A percentile compares a stretch with the other conserved stretches of the same genome.
Conservation (phyloP, 2,888 invertebrate species). For the Spilarctia lutea region DNA sequence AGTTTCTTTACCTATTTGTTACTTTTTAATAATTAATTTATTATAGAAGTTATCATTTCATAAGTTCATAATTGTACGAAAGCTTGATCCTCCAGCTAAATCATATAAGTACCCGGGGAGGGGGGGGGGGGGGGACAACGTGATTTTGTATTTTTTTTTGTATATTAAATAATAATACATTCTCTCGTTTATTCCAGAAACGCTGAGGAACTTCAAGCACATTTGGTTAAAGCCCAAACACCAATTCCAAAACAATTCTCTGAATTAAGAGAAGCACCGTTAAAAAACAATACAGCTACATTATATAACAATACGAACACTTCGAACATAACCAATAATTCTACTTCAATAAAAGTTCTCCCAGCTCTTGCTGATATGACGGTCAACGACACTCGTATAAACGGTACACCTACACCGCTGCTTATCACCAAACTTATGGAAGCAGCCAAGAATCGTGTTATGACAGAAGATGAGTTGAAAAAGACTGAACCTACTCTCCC, state of each 20-base stretch:
- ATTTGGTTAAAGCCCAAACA: constrained; percentile 62
- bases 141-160: no score
- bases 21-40: no score
- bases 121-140: no score
- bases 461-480: constrained; percentile 64
- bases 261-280: constrained; percentile 26
- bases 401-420: constrained; percentile 55
- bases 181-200: constrained; percentile 60
- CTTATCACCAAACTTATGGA: constrained; percentile 70
- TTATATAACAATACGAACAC: constrained; percentile 14
- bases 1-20: no score
- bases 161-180: no score
- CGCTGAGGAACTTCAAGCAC: constrained; percentile 59
- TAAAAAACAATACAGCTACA: constrained; percentile 41
- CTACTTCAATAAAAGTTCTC: constrained; percentile 25
- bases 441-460: constrained; percentile 64
- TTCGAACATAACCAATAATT: constrained; percentile 2
- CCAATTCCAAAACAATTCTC: constrained; percentile 41
- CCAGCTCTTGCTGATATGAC: constrained; percentile 51
- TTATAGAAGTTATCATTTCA: no score
- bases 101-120: no score
- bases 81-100: no score
- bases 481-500: constrained; percentile 68
- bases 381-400: constrained; percentile 4
- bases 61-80: no score